These are phyloP conservation scores for Nerophis lumbriciformis DNA, from an alignment of 2,113 vertebrate genomes.

Conservation along the genomic window DNA sequence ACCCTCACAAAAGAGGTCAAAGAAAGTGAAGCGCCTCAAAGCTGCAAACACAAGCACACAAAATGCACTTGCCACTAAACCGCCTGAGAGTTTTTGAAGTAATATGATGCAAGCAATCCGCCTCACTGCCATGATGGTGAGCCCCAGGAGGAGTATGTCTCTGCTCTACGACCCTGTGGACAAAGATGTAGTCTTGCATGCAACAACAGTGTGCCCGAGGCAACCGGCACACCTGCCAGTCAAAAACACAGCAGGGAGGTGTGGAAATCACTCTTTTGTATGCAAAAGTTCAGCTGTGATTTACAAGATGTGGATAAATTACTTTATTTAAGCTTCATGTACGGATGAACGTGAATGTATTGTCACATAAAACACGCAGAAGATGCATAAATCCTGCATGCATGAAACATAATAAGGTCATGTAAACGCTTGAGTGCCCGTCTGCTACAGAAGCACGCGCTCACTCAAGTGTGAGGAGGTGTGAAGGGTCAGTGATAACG, in stretches of 20 bases:
- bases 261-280: neutral
- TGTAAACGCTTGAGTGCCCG: constrained; percentile 46
- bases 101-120: neutral
- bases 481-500: constrained; percentile 43
- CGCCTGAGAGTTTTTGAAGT: neutral
- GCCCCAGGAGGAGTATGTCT: constrained; percentile 6
- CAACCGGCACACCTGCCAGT: constrained; percentile 45
- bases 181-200: constrained; percentile 32
- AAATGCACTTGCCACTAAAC: neutral
- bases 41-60: neutral
- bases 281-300: constrained; percentile 2
- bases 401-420: constrained; percentile 59
- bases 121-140: neutral
- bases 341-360: neutral
- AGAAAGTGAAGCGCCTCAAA: neutral
- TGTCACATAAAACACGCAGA: constrained; percentile 1
- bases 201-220: constrained; percentile 34
- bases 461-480: constrained; percentile 31
- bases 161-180: constrained; percentile 16
- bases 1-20: neutral
- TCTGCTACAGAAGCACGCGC: constrained; percentile 39
- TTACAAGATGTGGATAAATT: neutral
- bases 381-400: constrained; percentile 29
- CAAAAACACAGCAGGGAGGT: constrained; percentile 12
- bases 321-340: neutral